Percentiles rank a stretch among this genome's conserved stretches.
These are phyloP conservation scores for Sturnus vulgaris DNA, from an alignment of 2,113 vertebrate species.

Conservation along the genomic window DNA sequence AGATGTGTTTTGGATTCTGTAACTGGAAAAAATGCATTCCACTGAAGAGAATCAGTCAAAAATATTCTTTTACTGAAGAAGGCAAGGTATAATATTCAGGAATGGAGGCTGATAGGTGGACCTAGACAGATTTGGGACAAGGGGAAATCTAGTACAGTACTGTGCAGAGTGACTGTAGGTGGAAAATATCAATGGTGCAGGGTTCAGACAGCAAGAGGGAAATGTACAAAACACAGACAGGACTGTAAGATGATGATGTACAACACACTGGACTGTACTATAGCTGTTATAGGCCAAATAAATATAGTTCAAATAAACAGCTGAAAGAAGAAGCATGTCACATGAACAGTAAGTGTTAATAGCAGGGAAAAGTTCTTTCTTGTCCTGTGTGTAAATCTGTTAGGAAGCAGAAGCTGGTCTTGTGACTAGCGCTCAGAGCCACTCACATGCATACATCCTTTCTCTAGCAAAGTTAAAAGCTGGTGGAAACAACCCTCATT, in stretches of 20 bases:
- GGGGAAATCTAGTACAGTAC: not conserved
- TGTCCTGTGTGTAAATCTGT: not conserved
- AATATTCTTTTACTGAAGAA: not conserved
- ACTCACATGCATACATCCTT: not conserved
- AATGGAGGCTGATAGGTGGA: not conserved
- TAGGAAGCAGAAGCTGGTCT: not conserved
- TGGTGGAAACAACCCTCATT: not conserved
- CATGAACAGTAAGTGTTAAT: not conserved
- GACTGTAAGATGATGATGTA: not conserved
- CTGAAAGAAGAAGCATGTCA: not conserved
- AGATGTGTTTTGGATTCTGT: not conserved
- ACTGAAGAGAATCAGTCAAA: not conserved
- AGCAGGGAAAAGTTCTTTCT: not conserved
- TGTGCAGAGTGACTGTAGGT: not conserved
- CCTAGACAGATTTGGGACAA: not conserved
- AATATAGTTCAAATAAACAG: not conserved
- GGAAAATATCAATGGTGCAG: not conserved
- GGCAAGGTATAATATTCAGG: not conserved
- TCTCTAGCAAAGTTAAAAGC: not conserved
- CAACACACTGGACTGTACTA: not conserved
- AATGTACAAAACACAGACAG: not conserved
- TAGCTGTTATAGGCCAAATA: not conserved
- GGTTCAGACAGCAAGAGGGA: not conserved
- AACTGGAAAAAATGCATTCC: not conserved
- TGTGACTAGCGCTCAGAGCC: not conserved